phyloP scores from a whole-genome alignment of 1,140 invertebrate genomes.

The Pseudomyrmex pallidus region DNA sequence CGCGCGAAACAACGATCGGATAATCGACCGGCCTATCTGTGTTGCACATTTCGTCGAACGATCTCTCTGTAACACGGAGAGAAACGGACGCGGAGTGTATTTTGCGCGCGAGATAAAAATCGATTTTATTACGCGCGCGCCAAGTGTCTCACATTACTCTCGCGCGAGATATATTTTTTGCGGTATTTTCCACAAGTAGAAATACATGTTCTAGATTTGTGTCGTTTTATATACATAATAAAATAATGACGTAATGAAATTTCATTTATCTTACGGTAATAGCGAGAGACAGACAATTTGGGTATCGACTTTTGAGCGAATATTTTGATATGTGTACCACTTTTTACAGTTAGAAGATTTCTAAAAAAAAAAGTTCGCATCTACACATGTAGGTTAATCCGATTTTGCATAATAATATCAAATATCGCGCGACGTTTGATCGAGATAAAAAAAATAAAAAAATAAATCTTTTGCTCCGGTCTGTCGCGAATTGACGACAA shows the following conservation, averaged over 20 bases:
- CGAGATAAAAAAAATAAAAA: neutral
- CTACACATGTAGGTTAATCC: constrained; percentile 61
- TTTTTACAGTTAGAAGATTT: constrained; percentile 15
- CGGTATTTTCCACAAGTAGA: too few relatives aligned
- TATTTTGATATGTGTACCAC: constrained; percentile 23
- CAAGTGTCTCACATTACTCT: neutral
- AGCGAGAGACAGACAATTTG: too few relatives aligned
- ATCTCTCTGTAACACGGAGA: constrained; percentile 7
- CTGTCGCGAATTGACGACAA: neutral
- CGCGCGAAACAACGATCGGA: neutral
- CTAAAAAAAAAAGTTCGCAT: neutral
- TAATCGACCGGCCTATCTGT: constrained; percentile 42
- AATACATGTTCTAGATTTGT: neutral
- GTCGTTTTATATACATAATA: neutral
- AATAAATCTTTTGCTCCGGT: neutral
- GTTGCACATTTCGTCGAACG: neutral
- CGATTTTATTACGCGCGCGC: constrained; percentile 20
- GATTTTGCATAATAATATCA: constrained; percentile 54
- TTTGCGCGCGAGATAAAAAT: constrained; percentile 4
- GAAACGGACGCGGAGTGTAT: constrained; percentile 27
- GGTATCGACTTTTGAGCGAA: too few relatives aligned
- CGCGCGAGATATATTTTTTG: too few relatives aligned
- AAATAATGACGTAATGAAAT: neutral
- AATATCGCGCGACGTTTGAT: neutral
- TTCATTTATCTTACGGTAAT: neutral